Conservation (phyloP, 1,140 invertebrate genomes). For the Sitodiplosis mosellana region DNA sequence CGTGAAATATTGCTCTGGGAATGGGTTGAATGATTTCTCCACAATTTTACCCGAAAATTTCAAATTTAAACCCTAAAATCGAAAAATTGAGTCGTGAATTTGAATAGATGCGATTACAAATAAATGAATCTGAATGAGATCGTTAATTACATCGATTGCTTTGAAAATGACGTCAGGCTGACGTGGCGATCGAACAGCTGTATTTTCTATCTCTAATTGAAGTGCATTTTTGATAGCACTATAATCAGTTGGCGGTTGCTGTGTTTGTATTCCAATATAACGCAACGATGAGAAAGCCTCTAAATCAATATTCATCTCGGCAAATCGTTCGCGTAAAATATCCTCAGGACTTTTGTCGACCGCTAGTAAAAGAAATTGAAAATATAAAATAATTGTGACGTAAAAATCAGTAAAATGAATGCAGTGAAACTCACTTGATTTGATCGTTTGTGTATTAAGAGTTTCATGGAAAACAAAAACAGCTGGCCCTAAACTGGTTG, state of each 20-base stretch:
- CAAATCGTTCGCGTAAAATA: conserved; percentile 41
- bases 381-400: background rate
- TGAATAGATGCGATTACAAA: background rate
- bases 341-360: conserved; percentile 43
- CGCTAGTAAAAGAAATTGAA: conserved; percentile 19
- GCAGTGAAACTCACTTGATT: conserved; percentile 11
- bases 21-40: conserved; percentile 39
- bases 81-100: background rate
- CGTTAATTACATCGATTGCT: conserved; percentile 36
- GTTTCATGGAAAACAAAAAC: conserved; percentile 73
- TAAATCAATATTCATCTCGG: conserved; percentile 37
- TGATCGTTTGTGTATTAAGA: conserved; percentile 34
- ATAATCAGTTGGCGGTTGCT: conserved; percentile 35
- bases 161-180: conserved; percentile 43
- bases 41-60: conserved; percentile 55
- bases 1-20: conserved; percentile 67
- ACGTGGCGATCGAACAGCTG: conserved; percentile 43
- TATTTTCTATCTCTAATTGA: conserved; percentile 41
- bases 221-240: conserved; percentile 29
- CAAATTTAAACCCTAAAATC: conserved; percentile 45
- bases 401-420: background rate
- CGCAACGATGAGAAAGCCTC: conserved; percentile 28
- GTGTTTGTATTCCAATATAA: conserved; percentile 17
- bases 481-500: conserved; percentile 45
- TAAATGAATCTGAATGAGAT: background rate